A percentile compares a stretch with the other conserved stretches of the same genome.
phyloP scores from a whole-genome alignment of 2,797 vertebrate genomes.

The Xerus rutilus region DNA sequence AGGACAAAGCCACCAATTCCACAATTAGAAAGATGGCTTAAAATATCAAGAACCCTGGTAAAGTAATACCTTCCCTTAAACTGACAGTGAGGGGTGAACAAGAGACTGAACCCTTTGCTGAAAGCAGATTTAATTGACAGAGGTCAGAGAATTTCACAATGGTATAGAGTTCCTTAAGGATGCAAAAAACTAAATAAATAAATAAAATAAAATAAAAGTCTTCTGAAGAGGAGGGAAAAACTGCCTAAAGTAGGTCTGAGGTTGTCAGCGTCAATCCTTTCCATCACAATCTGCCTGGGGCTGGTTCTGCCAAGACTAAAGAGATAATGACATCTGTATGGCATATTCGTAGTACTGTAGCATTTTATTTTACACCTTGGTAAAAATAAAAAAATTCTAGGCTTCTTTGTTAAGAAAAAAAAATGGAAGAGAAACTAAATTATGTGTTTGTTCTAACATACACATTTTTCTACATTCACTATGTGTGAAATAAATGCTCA shows the following conservation, averaged over 20 bases:
- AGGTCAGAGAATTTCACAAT: slow-evolving; percentile 59
- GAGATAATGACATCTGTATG: slow-evolving; percentile 70
- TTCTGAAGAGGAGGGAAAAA: not conserved
- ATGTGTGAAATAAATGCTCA: not conserved
- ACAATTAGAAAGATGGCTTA: slow-evolving; percentile 63
- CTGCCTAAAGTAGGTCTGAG: slow-evolving; percentile 55
- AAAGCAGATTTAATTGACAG: slow-evolving; percentile 75
- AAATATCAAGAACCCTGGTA: slow-evolving; percentile 68
- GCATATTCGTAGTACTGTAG: not conserved
- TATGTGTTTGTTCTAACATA: not conserved
- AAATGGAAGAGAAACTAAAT: not conserved
- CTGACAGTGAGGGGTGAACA: slow-evolving; percentile 73
- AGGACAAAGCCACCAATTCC: slow-evolving; percentile 20
- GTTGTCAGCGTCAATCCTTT: slow-evolving; percentile 60
- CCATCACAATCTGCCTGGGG: slow-evolving; percentile 67
- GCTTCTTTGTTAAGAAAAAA: slow-evolving; percentile 4
- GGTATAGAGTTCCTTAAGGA: slow-evolving; percentile 41
- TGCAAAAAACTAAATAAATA: not conserved
- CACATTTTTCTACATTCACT: not conserved
- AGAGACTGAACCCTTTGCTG: slow-evolving; percentile 53
- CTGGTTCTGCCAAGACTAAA: slow-evolving; percentile 62
- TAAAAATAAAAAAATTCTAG: slow-evolving; percentile 49
- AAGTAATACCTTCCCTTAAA: slow-evolving; percentile 68
- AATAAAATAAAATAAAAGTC: not conserved
- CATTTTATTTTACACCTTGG: slow-evolving; percentile 67